Percentiles rank a stretch among this genome's conserved stretches.
phyloP scores from a whole-genome alignment of 2,113 vertebrate genomes.

The Megalops atlanticus region DNA sequence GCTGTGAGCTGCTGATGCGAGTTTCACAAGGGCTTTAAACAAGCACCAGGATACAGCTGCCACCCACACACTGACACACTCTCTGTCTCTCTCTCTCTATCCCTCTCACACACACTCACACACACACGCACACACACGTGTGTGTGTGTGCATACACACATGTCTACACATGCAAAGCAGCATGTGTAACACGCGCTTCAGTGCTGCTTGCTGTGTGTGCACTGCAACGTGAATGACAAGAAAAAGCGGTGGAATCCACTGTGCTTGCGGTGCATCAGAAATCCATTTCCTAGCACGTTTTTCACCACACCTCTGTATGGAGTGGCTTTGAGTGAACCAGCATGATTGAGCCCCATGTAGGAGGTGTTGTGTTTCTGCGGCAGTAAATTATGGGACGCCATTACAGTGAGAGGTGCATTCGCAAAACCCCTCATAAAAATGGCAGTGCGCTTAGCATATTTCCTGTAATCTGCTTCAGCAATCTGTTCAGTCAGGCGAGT shows the following conservation, averaged over 20 bases:
- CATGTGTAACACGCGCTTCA: no score
- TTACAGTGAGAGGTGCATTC: neutral
- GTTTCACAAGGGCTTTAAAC: neutral
- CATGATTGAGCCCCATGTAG: neutral
- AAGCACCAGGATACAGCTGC: slow-evolving; percentile 40
- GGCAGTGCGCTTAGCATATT: slow-evolving; percentile 38
- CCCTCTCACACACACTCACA: slow-evolving; percentile 19
- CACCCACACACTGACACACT: neutral
- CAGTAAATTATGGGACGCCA: neutral
- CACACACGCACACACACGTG: slow-evolving; percentile 11
- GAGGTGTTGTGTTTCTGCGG: neutral
- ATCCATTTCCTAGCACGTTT: neutral
- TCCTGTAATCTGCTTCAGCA: neutral
- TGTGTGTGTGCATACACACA: neutral
- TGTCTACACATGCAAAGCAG: no score
- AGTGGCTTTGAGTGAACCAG: neutral
- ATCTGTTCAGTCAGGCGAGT: neutral
- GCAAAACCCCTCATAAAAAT: slow-evolving; percentile 23
- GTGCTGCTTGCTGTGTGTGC: no score
- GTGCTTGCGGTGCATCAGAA: no score
- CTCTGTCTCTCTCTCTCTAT: slow-evolving; percentile 1
- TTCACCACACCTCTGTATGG: neutral
- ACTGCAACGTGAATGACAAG: no score
- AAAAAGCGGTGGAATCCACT: no score
- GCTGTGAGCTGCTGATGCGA: neutral